A percentile compares a stretch with the other conserved stretches of the same genome.
phyloP scores from a whole-genome alignment of 1,140 invertebrate genomes.

The Drosophila parvula region DNA sequence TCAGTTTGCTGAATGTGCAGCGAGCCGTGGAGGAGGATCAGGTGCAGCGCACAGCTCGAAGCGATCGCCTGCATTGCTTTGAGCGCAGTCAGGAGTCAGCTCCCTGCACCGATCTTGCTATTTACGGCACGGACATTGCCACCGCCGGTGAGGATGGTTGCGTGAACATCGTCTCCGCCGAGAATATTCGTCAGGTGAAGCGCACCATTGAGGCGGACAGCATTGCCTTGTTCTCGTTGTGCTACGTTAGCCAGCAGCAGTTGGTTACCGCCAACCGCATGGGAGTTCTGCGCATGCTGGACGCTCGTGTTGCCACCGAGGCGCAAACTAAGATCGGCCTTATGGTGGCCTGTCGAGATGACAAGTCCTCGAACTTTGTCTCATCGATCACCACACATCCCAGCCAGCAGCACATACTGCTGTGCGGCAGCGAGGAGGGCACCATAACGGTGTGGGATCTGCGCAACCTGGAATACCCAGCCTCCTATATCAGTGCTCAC shows the following conservation, averaged over 20 bases:
- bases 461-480: constrained; percentile 91
- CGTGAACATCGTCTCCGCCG: constrained; percentile 63
- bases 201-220: constrained; percentile 88
- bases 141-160: constrained; percentile 93
- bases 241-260: constrained; percentile 91
- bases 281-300: constrained; percentile 95
- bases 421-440: constrained; percentile 92
- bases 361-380: constrained; percentile 87
- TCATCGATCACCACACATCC: constrained; percentile 92
- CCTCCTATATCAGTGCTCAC: constrained; percentile 92
- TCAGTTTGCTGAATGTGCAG: constrained; percentile 87
- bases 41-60: constrained; percentile 85
- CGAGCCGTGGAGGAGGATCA: constrained; percentile 85
- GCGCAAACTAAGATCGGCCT: constrained; percentile 87
- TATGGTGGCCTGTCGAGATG: constrained; percentile 87
- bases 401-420: constrained; percentile 91
- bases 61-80: constrained; percentile 88
- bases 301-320: constrained; percentile 87
- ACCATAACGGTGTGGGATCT: constrained; percentile 95
- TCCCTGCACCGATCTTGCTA: constrained; percentile 88
- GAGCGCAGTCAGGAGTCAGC: constrained; percentile 86
- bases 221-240: constrained; percentile 90
- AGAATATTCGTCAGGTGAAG: constrained; percentile 58
- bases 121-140: constrained; percentile 89
- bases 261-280: constrained; percentile 92